phyloP scores from a whole-genome alignment of 2,888 invertebrate species.

The Phengaris alcon region DNA sequence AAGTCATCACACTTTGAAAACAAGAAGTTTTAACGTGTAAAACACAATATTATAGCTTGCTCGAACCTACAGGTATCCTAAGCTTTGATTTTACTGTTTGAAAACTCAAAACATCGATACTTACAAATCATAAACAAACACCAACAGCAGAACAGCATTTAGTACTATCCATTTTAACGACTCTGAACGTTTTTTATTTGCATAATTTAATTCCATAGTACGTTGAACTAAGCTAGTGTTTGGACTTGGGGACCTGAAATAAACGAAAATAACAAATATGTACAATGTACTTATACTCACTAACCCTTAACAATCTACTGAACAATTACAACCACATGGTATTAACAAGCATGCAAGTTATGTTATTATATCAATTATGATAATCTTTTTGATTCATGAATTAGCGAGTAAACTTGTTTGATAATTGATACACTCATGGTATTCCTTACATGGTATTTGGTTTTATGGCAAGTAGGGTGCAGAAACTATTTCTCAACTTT shows the following conservation, averaged over 20 bases:
- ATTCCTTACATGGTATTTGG: constrained; percentile 3
- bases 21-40: no score
- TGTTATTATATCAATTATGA: no score
- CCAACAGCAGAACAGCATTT: constrained; percentile 74
- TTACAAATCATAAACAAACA: constrained; percentile 82
- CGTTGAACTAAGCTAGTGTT: constrained; percentile 72
- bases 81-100: not conserved
- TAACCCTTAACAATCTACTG: not conserved
- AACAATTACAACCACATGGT: no score
- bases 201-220: constrained; percentile 75
- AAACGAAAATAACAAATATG: not conserved
- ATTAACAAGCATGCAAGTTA: no score
- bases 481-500: not conserved
- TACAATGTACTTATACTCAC: not conserved
- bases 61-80: no score
- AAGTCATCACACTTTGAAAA: no score
- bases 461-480: not conserved
- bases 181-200: constrained; percentile 67
- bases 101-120: constrained; percentile 43
- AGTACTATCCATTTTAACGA: constrained; percentile 80
- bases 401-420: not conserved
- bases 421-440: not conserved
- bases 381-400: not conserved
- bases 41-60: no score
- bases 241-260: constrained; percentile 54